These are phyloP conservation scores for Pardalotus punctatus DNA, from an alignment of 2,113 vertebrate species.

Conservation along the genomic window DNA sequence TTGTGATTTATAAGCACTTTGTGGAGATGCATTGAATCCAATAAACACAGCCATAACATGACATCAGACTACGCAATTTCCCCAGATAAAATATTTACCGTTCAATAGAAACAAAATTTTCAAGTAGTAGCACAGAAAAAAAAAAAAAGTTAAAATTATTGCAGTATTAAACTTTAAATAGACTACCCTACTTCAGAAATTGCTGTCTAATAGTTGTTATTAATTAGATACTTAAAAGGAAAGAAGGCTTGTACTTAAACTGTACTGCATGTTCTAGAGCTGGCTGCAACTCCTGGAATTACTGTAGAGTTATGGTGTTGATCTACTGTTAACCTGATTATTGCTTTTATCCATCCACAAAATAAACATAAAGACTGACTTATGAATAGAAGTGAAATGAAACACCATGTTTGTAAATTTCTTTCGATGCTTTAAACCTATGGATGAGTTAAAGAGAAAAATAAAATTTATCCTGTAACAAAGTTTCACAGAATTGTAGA, in stretches of 20 bases:
- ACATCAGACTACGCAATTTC: background rate
- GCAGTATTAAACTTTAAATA: background rate
- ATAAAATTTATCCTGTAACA: background rate
- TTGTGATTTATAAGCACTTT: slow-evolving; percentile 48
- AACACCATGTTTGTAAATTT: background rate
- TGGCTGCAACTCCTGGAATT: background rate
- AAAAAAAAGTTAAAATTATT: background rate
- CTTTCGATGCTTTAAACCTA: background rate
- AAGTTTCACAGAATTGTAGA: background rate
- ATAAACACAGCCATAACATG: slow-evolving; percentile 16
- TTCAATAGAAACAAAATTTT: background rate
- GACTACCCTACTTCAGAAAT: background rate
- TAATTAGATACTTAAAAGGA: slow-evolving; percentile 2
- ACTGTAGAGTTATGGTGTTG: background rate
- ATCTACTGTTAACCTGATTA: background rate
- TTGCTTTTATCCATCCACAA: background rate
- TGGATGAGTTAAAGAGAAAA: background rate
- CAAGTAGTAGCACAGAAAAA: background rate
- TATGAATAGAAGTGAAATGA: background rate
- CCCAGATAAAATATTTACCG: background rate
- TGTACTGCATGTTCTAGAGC: background rate
- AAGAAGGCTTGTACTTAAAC: background rate
- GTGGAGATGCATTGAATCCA: background rate
- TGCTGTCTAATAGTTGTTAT: background rate
- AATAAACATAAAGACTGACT: background rate